Conservation (phyloP, 1,140 invertebrate species). For the Archivesica marissinica region DNA sequence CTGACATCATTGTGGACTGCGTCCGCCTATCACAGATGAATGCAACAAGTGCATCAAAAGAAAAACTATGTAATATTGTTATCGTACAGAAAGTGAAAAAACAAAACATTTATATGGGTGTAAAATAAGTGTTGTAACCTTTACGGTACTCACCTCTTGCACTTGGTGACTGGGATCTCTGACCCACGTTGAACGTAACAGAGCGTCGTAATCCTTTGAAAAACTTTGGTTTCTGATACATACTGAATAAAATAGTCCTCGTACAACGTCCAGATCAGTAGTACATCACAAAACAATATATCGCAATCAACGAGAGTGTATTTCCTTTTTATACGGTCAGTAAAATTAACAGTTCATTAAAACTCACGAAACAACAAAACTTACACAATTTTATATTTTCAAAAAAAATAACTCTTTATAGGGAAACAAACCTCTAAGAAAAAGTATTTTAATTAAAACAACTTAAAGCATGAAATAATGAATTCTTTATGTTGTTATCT, state of each 20-base stretch:
- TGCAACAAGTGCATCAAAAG: no score
- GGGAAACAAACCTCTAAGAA: no score
- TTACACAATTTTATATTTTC: neutral
- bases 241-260: neutral
- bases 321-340: neutral
- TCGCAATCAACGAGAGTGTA: neutral
- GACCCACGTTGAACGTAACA: conserved; percentile 38
- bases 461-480: no score
- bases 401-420: neutral
- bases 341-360: neutral
- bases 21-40: no score
- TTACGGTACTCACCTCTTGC: conserved; percentile 25
- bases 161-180: neutral
- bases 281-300: neutral
- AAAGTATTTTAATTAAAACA: no score
- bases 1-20: no score
- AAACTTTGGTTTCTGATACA: conserved; percentile 44
- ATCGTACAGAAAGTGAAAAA: no score
- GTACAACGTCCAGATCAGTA: neutral
- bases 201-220: conserved; percentile 35
- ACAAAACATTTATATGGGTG: no score
- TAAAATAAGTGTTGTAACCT: no score
- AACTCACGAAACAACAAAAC: neutral
- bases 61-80: no score
- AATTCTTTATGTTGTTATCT: no score